Conservation (phyloP, 2,113 vertebrate genomes). For the Pithys albifrons region DNA sequence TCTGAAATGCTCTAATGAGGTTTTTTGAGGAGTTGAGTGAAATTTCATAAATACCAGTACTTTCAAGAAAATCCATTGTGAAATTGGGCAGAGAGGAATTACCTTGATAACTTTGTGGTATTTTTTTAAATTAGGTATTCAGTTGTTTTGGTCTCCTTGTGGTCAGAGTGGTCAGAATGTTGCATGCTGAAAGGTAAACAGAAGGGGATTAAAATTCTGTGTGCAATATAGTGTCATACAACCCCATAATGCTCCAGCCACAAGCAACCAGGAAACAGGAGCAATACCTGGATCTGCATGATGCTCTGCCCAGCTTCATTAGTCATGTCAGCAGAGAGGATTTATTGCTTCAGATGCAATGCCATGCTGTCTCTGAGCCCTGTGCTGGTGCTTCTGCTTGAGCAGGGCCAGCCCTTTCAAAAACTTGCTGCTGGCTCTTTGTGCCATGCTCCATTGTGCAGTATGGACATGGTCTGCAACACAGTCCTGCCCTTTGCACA, state of each 20-base stretch:
- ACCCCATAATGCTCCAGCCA: neutral
- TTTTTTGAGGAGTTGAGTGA: neutral
- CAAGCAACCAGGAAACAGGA: neutral
- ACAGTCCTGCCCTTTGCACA: neutral
- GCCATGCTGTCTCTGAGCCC: neutral
- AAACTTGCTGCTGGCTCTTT: neutral
- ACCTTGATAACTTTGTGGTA: neutral
- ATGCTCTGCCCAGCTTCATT: neutral
- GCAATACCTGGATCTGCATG: neutral
- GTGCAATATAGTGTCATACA: neutral
- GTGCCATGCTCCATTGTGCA: fast-evolving
- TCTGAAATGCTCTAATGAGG: neutral
- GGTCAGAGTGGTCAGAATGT: neutral
- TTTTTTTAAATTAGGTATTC: neutral
- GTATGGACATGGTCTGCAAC: neutral
- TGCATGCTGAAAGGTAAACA: neutral
- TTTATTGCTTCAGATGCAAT: neutral
- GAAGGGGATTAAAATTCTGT: neutral
- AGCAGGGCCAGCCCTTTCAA: neutral
- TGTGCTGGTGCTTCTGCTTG: neutral
- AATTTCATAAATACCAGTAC: neutral
- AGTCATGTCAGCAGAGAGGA: neutral
- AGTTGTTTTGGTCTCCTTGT: neutral
- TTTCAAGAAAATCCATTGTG: neutral
- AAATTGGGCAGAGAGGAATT: neutral